Base-by-base conservation (phyloP, 2,888 invertebrate species). In the Orthonevra nobilis region DNA sequence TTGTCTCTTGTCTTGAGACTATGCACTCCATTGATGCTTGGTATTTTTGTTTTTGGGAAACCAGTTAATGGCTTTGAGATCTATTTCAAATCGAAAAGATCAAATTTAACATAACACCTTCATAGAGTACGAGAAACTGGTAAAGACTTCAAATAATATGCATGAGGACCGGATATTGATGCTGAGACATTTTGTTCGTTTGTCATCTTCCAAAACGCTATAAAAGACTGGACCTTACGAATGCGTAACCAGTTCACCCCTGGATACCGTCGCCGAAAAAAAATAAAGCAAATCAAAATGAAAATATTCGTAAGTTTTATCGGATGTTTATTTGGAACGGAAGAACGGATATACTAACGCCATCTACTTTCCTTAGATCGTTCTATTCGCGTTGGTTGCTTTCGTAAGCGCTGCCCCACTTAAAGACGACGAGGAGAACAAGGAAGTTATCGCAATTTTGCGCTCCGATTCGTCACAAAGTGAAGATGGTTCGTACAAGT, bases 401-500 rank as follows among this genome's bases (percentile, higher is more conserved):
- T 32, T 69, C 3, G 64, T 48, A 12, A 12, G 34, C 23, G 64
- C 70, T 26, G 75, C 36, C 14, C 19, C 44, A 1, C 9, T 38
- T 0, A 64, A 72, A 1, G 10, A 12, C 7, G 77, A 81, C 1
- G 56, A 58, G 0, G 36, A 34, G 17, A 74, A 81, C 20, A 64
- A 64, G 15, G 84, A 84, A 34, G 10, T 81, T 0, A 77, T 87
- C 10, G 70, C 82, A n/a, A 88, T 89, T 36, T 1, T 88, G 0
- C 83, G 79, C 7, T 87, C 88, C 1, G 85, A 85, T 42, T 75
- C 75, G 1, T 83, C 60, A 40, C 84, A 86, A 36, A 36, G 81
- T 1, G 81, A 81, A 0, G 85, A 87, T 81, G 88, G 88, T 2
- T 84, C 85, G 20, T 88, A 87, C 50, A 63, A 84, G 2, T 52